Percentiles rank a stretch among this genome's conserved stretches.
Conservation (phyloP, 2,888 invertebrate species). For the Diabrotica balteata region DNA sequence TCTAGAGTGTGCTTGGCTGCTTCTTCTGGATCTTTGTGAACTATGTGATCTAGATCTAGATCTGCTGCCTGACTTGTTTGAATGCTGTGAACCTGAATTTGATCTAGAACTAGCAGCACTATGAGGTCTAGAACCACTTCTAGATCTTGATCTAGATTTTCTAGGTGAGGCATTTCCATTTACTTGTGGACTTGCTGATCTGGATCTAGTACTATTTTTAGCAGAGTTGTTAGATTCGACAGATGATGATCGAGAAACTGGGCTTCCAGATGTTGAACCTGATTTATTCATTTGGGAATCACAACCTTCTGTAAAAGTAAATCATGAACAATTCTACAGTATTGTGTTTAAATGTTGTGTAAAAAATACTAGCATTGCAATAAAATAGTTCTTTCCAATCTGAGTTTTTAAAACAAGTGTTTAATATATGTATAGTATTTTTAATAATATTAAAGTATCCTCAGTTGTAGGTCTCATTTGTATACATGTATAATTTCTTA, state of each 20-base stretch:
- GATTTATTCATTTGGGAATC: slow-evolving; percentile 29
- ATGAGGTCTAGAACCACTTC: slow-evolving; percentile 45
- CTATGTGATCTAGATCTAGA: slow-evolving; percentile 48
- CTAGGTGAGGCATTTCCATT: slow-evolving; percentile 31
- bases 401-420: too few relatives aligned
- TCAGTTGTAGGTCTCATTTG: too few relatives aligned
- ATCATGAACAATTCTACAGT: too few relatives aligned
- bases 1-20: slow-evolving; percentile 41
- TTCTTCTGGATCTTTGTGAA: slow-evolving; percentile 43
- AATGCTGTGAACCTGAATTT: slow-evolving; percentile 48
- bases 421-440: too few relatives aligned
- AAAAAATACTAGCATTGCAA: too few relatives aligned
- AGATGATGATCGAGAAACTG: slow-evolving; percentile 47
- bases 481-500: too few relatives aligned
- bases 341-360: too few relatives aligned
- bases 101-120: slow-evolving; percentile 42
- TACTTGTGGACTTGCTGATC: slow-evolving; percentile 31
- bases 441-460: too few relatives aligned
- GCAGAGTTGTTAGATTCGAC: slow-evolving; percentile 44
- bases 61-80: slow-evolving; percentile 33
- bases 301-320: slow-evolving; percentile 34
- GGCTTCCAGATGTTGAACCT: slow-evolving; percentile 32
- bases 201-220: slow-evolving; percentile 28
- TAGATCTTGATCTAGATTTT: slow-evolving; percentile 39
- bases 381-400: too few relatives aligned